Conservation (phyloP, 2,797 vertebrate genomes). For the Scomberomorus guttatus region DNA sequence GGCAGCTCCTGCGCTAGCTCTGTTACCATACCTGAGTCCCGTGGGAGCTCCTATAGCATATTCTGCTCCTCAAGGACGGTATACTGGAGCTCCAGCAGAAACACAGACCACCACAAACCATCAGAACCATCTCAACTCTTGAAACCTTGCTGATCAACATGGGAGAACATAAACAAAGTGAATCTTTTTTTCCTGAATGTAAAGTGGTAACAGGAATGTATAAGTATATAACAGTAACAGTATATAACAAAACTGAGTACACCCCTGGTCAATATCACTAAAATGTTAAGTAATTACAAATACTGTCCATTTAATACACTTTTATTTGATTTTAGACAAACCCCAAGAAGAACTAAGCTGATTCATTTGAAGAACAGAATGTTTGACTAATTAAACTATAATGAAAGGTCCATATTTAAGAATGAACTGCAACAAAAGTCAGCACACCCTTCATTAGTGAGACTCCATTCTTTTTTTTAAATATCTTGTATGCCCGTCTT, state of each 20-base stretch:
- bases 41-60: conserved; percentile 52
- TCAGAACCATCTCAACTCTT: conserved; percentile 3
- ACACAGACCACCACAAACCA: conserved; percentile 29
- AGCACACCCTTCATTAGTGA: too few relatives aligned
- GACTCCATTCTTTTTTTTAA: too few relatives aligned
- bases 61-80: conserved; percentile 59
- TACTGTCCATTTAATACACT: too few relatives aligned
- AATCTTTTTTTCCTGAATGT: not conserved
- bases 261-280: not conserved
- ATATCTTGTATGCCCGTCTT: too few relatives aligned
- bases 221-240: too few relatives aligned
- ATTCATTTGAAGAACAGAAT: too few relatives aligned
- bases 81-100: conserved; percentile 21
- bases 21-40: conserved; percentile 57
- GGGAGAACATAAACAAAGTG: not conserved
- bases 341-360: too few relatives aligned
- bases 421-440: too few relatives aligned
- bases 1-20: conserved; percentile 49
- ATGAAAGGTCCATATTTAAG: too few relatives aligned
- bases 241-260: too few relatives aligned
- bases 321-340: too few relatives aligned
- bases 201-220: not conserved
- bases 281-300: not conserved
- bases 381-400: too few relatives aligned
- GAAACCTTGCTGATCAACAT: conserved; percentile 12